phyloP scores from a whole-genome alignment of 2,797 vertebrate species.

The Danio choprae region DNA sequence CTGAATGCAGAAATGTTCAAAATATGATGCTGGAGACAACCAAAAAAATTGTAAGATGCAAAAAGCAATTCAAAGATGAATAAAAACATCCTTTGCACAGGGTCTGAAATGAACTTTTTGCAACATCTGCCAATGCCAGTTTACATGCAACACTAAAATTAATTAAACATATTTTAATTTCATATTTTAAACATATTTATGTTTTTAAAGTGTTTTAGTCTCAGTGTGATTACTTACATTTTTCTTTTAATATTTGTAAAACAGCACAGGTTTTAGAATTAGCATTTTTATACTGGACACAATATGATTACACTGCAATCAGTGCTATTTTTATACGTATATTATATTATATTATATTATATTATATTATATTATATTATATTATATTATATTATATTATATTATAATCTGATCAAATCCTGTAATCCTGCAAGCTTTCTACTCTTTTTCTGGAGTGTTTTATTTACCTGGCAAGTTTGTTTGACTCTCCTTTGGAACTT shows the following conservation, averaged over 20 bases:
- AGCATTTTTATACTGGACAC: background rate
- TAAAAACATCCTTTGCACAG: background rate
- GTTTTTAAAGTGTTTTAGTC: background rate
- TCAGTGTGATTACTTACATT: no score
- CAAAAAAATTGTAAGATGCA: background rate
- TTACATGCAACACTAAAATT: background rate
- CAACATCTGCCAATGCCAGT: background rate
- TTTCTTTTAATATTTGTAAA: background rate
- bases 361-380: no score
- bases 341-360: no score
- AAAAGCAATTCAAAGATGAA: background rate
- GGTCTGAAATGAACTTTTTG: background rate
- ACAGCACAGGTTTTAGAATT: background rate
- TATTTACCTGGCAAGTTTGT: no score
- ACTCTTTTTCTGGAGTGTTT: no score
- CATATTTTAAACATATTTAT: no score
- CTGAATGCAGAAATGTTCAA: constrained; percentile 6
- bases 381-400: no score
- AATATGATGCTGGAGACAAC: background rate
- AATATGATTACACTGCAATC: background rate
- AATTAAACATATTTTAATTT: no score
- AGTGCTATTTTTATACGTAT: no score
- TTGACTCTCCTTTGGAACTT: no score
- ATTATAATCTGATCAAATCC: no score
- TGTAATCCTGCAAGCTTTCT: no score